Conservation (phyloP, 37 sponge, comb jelly and placozoan genomes). For the Cliona cf. orientalis region DNA sequence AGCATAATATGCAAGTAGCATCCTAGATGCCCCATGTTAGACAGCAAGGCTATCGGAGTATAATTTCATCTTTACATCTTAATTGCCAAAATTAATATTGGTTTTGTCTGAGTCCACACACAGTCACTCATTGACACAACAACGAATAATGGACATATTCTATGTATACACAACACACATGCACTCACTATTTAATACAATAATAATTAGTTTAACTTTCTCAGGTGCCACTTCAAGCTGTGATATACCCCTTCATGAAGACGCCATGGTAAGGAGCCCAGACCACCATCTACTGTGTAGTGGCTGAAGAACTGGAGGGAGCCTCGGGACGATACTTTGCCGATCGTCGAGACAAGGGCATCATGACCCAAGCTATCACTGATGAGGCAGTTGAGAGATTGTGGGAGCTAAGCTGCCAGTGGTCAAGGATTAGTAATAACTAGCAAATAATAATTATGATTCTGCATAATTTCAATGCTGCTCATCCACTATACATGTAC, state of each 20-base stretch:
- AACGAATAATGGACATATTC: too few species aligned
- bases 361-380: background rate
- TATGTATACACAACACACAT: background rate
- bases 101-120: too few species aligned
- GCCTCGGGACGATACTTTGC: constrained; percentile 64
- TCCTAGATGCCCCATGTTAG: too few species aligned
- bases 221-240: background rate
- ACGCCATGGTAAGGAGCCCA: constrained; percentile 69
- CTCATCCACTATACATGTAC: too few species aligned
- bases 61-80: too few species aligned
- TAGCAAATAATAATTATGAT: too few species aligned
- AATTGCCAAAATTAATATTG: too few species aligned
- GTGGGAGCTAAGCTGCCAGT: constrained; percentile 50
- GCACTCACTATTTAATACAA: background rate
- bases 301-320: constrained; percentile 69
- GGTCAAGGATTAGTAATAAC: constrained; percentile 21
- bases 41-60: background rate
- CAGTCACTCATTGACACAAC: too few species aligned
- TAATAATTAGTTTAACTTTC: too few species aligned
- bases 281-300: constrained; percentile 63
- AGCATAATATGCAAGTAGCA: too few species aligned
- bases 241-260: constrained; percentile 27
- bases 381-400: constrained; percentile 63
- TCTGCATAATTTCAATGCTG: too few species aligned
- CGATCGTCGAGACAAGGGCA: constrained; percentile 41